phyloP scores from a whole-genome alignment of 2,113 vertebrate species.

The Barnardius zonarius region DNA sequence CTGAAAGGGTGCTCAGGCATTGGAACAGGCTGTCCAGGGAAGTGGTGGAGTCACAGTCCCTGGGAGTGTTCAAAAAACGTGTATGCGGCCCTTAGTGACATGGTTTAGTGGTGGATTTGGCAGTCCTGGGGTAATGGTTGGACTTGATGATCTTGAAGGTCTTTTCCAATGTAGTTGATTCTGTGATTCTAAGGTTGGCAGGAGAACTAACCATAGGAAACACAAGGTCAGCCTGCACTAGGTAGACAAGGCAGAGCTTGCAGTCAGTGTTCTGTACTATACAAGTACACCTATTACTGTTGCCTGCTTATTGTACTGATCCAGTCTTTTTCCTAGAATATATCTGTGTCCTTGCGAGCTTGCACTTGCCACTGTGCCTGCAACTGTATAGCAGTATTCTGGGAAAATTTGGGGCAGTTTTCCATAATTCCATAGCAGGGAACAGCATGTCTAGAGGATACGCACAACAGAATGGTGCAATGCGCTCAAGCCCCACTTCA shows the following conservation, averaged over 20 bases:
- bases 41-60: neutral
- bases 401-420: neutral
- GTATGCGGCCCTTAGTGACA: neutral
- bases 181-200: neutral
- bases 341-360: neutral
- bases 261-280: neutral
- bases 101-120: neutral
- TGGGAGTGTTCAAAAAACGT: neutral
- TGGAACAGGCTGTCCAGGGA: neutral
- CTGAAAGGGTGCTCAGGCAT: neutral
- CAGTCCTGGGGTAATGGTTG: neutral
- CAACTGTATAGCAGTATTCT: neutral
- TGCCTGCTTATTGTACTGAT: neutral
- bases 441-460: neutral
- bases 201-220: neutral
- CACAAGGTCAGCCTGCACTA: neutral
- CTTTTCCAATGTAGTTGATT: neutral
- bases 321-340: neutral
- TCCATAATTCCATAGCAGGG: neutral
- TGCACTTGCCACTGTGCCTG: neutral
- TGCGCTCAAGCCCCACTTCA: neutral
- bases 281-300: neutral
- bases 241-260: neutral
- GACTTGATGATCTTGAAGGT: neutral
- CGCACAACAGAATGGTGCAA: accelerated